Percentiles rank a stretch among this genome's conserved stretches.
phyloP scores from a whole-genome alignment of 2,888 invertebrate species.

The Dynastes hyllus region DNA sequence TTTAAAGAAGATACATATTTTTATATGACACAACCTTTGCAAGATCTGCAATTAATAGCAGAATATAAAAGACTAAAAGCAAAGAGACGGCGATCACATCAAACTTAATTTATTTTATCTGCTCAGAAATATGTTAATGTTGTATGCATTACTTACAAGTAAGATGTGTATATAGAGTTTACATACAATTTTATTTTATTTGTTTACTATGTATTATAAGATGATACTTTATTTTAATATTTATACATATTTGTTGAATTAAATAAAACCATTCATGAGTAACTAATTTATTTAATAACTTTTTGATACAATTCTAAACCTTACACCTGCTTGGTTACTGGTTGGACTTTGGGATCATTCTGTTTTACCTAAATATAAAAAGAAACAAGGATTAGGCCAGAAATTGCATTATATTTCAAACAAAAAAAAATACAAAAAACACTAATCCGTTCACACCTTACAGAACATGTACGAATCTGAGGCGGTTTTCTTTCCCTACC shows the following conservation, averaged over 20 bases:
- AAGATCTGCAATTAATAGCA: slow-evolving; percentile 27
- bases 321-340: slow-evolving; percentile 21
- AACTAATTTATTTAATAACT: slow-evolving; percentile 35
- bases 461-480: too few relatives aligned
- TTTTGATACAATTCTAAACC: neutral
- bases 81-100: slow-evolving; percentile 23
- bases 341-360: neutral
- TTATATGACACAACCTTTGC: slow-evolving; percentile 34
- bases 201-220: slow-evolving; percentile 41
- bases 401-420: too few relatives aligned
- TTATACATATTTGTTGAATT: slow-evolving; percentile 42
- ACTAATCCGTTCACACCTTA: too few relatives aligned
- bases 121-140: slow-evolving; percentile 33
- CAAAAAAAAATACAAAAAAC: too few relatives aligned
- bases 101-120: slow-evolving; percentile 40
- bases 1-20: slow-evolving; percentile 43
- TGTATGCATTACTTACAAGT: slow-evolving; percentile 32
- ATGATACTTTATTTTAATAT: slow-evolving; percentile 42
- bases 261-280: slow-evolving; percentile 39
- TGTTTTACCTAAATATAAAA: slow-evolving; percentile 19
- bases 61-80: slow-evolving; percentile 31
- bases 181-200: slow-evolving; percentile 34
- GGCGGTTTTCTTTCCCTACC: too few relatives aligned
- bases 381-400: neutral
- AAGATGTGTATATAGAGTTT: slow-evolving; percentile 31